Conservation (phyloP, 2,888 invertebrate species). For the Cerceris rybyensis region DNA sequence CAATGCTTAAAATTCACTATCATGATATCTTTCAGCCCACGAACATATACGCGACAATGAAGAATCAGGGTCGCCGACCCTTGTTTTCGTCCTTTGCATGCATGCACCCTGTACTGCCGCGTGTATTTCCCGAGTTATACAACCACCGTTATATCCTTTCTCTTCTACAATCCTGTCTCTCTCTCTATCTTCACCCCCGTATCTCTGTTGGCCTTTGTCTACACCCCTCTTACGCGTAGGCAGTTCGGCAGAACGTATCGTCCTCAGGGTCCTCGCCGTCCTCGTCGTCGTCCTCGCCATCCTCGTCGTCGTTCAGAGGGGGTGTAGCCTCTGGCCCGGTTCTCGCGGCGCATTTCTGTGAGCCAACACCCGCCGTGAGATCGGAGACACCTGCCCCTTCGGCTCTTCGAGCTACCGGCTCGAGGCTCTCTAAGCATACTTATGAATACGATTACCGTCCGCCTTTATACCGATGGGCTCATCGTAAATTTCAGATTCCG, state of each 20-base stretch:
- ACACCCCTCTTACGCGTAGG: slow-evolving; percentile 1
- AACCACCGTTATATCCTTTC: slow-evolving; percentile 32
- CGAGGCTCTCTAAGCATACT: slow-evolving; percentile 63
- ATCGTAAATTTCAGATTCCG: slow-evolving; percentile 61
- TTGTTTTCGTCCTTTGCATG: slow-evolving; percentile 69
- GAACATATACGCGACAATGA: slow-evolving; percentile 78
- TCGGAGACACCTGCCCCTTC: slow-evolving; percentile 73
- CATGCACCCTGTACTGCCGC: slow-evolving; percentile 42
- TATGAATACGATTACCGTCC: slow-evolving; percentile 74
- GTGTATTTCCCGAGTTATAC: slow-evolving; percentile 55
- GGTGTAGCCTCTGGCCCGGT: background rate
- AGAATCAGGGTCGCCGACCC: slow-evolving; percentile 62
- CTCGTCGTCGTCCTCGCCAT: slow-evolving; percentile 4
- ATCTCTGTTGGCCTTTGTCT: background rate
- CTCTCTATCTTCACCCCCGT: background rate
- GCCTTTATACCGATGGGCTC: slow-evolving; percentile 46
- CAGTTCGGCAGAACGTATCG: background rate
- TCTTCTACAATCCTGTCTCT: slow-evolving; percentile 22
- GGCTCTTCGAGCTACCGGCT: slow-evolving; percentile 21
- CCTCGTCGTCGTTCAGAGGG: background rate
- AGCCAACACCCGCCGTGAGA: slow-evolving; percentile 70
- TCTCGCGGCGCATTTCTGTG: slow-evolving; percentile 58
- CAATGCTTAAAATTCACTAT: slow-evolving; percentile 21
- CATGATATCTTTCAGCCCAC: slow-evolving; percentile 54
- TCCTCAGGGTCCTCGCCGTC: background rate